Base-by-base conservation (phyloP, 2,113 vertebrate species). In the Zosterops lateralis region DNA sequence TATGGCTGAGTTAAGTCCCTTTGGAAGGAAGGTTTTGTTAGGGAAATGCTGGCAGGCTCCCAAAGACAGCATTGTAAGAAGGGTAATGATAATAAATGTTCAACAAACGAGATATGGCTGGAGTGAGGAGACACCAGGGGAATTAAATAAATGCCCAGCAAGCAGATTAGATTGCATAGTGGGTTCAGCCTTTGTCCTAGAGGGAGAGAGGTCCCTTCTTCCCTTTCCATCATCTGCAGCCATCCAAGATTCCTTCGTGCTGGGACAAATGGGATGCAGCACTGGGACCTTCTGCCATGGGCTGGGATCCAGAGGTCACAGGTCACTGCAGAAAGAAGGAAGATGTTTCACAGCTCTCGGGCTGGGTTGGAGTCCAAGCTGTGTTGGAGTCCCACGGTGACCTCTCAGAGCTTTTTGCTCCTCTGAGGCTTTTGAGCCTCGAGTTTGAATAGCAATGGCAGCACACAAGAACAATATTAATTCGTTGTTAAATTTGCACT, bases 31-130 rank as follows among this genome's bases (percentile, higher is more conserved):
- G 93, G 57, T 95, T 95, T 95, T 95, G 94, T 93, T 90, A 83
- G 92, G 87, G 72, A 93, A 93, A 72, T n/a, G 79, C 90, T 96
- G 95, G 95, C 95, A 94, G 85, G 72, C 40, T 93, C 90, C 94
- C 95, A 95, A 90, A 77, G 76, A 85, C 12, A 96, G 90, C 89
- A 91, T 38, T 93, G 84, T 32, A 51, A 92, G 81, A 95, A 91
- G 85, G 65, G 53, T 93, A 95, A 94, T 71, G 93, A 80, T 86
- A 93, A 94, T 90, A 96, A 93, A 95, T 84, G 93, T 53, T 94
- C 79, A 24, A 5, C 90, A 92, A 88, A 64, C 2, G 32, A 95
- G 93, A 80, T 86, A 85, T 3, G 75, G 25, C 74, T 53, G 13
- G 78, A 91, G 85, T 28, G 56, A 90, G 56, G 88, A 94, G 90